Evolutionary conservation across 2,113 vertebrate species (phyloP).

Genomic region (Emydocephalus ijimae): DNA sequence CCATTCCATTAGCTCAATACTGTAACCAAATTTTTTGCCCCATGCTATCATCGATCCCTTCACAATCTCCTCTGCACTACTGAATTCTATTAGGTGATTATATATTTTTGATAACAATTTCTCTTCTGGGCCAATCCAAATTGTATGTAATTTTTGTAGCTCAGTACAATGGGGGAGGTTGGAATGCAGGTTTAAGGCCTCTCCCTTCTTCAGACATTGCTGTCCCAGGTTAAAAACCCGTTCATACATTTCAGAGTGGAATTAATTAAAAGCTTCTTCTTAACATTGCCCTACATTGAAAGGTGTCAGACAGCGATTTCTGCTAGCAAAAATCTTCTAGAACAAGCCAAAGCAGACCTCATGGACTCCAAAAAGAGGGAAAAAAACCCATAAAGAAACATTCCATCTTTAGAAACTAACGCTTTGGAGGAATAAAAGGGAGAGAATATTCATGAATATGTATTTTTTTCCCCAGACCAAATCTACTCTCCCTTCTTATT

Average conservation of each 20-base stretch:
- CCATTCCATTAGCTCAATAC: too few species aligned
- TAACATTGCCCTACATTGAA: background rate
- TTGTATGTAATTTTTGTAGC: too few species aligned
- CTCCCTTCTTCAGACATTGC: background rate
- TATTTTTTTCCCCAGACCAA: background rate
- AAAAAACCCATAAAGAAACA: background rate
- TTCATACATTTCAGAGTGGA: background rate
- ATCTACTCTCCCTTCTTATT: background rate
- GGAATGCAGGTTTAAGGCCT: background rate
- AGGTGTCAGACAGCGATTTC: background rate
- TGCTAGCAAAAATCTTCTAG: conserved; percentile 14
- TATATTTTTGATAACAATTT: too few species aligned
- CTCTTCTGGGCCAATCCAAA: too few species aligned
- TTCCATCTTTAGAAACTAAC: background rate
- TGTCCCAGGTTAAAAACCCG: background rate
- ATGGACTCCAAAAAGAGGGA: background rate
- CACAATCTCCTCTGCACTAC: too few species aligned
- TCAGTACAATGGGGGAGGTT: background rate
- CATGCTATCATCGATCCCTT: too few species aligned
- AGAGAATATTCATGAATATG: background rate
- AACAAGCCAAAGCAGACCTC: background rate
- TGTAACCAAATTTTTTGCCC: too few species aligned
- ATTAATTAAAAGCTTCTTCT: background rate
- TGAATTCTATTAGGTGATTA: too few species aligned
- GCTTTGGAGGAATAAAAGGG: background rate